Evolutionary conservation across 2,888 invertebrate genomes (phyloP), one percentile per base, ranked within the genome.

Genomic region (Drosophila paramelanica): DNA sequence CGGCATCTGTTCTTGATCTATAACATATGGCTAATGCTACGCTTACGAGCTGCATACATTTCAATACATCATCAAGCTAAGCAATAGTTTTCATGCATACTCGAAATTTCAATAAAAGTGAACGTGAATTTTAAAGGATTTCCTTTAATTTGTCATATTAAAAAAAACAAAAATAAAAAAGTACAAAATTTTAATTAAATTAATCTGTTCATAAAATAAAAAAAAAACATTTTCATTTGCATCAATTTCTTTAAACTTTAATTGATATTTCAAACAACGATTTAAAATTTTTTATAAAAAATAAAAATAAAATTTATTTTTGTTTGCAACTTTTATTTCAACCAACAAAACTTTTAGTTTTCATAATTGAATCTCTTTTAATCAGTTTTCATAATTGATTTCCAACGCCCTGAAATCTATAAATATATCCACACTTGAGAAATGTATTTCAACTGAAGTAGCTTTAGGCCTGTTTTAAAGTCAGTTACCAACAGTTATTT

Each of bases 21-120:
- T 66, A 56, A 60, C 87, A 89, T 79, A 83, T 89, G 85, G 74
- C 66, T 71, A 82, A 79, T 77, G 52, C 49, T 52, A 11, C 27
- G 5, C 10, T 23, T 36, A n/a, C 55, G 11, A 3, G 3, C 39
- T 65, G 53, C 46, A 52, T 47, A 23, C 13, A 31, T 38, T 45
- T 13, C 20, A 39, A 7, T n/a, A 25, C 43, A 51, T 23, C 33
- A 10, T n/a, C 7, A 10, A 14, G 52, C 31, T 52, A 3, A 39
- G 25, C 5, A 23, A 41, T 14, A 3, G 13, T 8, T 10, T 25
- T 42, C 10, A 27, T 14, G 1, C 13, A 17, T 45, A 25, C 10
- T 39, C 10, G 6, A 62, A 11, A 31, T 2, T n/a, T 38, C 17
- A 57, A 39, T 17, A 8, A 8, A 31, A 31, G 10, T 10, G 31